Conservation (phyloP, 92 coral and sea anemone genomes). For the Phenganax stokvisi region DNA sequence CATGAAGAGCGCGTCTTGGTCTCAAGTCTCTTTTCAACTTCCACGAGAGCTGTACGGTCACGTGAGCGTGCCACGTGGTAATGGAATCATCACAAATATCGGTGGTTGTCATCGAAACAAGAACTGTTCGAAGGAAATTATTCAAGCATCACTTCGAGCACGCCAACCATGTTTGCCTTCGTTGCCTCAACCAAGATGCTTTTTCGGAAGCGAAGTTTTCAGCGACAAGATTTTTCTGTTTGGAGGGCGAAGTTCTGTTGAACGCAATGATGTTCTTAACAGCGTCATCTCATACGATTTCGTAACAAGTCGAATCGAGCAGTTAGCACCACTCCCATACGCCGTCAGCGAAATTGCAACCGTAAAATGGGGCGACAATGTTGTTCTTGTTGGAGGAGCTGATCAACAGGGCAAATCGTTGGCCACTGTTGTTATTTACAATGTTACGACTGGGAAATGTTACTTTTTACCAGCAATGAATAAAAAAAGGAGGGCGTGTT, state of each 20-base stretch:
- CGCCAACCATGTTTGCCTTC: background rate
- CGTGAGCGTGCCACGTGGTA: background rate
- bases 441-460: conserved; percentile 17
- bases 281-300: conserved; percentile 13
- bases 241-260: conserved; percentile 20
- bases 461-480: conserved; percentile 10
- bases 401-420: conserved; percentile 1
- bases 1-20: background rate
- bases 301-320: background rate
- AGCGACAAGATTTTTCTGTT: background rate
- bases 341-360: conserved; percentile 30
- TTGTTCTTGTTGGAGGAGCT: conserved; percentile 27
- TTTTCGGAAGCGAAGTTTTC: background rate
- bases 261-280: background rate
- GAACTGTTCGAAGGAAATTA: background rate
- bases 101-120: background rate
- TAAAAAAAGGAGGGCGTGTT: conserved; percentile 9
- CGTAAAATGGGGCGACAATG: conserved; percentile 22
- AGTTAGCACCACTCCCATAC: conserved; percentile 10
- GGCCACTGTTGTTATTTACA: conserved; percentile 17
- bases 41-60: background rate
- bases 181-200: background rate
- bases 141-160: background rate
- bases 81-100: background rate
- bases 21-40: background rate